These are phyloP conservation scores for Danaus chrysippus DNA, from an alignment of 2,888 invertebrate genomes.

Conservation along the genomic window DNA sequence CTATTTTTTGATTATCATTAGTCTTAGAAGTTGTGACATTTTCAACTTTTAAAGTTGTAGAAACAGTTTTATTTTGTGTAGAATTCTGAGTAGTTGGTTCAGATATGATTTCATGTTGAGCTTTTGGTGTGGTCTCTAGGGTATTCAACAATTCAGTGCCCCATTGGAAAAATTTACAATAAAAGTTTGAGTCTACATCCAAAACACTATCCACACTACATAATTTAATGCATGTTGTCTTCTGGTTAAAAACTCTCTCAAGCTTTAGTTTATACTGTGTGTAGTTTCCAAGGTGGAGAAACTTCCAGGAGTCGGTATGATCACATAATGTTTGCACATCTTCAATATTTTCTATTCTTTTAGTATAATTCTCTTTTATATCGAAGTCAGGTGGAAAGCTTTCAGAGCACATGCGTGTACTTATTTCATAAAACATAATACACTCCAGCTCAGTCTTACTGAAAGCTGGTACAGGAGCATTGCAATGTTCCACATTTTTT, in stretches of 20 bases:
- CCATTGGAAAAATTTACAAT: slow-evolving; percentile 67
- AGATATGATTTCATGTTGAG: slow-evolving; percentile 17
- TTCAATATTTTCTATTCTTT: slow-evolving; percentile 43
- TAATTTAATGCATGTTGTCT: slow-evolving; percentile 48
- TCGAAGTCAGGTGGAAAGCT: slow-evolving; percentile 39
- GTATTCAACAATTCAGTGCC: slow-evolving; percentile 45
- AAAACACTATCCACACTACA: slow-evolving; percentile 48
- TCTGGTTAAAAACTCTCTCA: slow-evolving; percentile 42
- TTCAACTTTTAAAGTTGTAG: slow-evolving; percentile 12
- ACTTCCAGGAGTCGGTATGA: slow-evolving; percentile 50
- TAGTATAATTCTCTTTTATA: slow-evolving; percentile 41
- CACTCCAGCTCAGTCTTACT: slow-evolving; percentile 51
- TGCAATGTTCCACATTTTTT: slow-evolving; percentile 46
- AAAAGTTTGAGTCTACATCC: slow-evolving; percentile 52
- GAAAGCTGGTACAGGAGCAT: slow-evolving; percentile 39
- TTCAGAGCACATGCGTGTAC: slow-evolving; percentile 53
- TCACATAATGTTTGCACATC: slow-evolving; percentile 48
- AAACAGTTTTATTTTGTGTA: slow-evolving; percentile 10
- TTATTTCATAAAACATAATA: slow-evolving; percentile 66
- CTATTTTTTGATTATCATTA: slow-evolving; percentile 11
- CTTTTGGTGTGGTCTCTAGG: slow-evolving; percentile 17
- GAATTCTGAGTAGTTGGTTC: not conserved
- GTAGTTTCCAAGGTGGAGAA: slow-evolving; percentile 38
- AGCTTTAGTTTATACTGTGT: slow-evolving; percentile 41
- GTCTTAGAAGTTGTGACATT: slow-evolving; percentile 13